Conservation (phyloP, 2,797 vertebrate genomes). For the Cheirogaleus major region DNA sequence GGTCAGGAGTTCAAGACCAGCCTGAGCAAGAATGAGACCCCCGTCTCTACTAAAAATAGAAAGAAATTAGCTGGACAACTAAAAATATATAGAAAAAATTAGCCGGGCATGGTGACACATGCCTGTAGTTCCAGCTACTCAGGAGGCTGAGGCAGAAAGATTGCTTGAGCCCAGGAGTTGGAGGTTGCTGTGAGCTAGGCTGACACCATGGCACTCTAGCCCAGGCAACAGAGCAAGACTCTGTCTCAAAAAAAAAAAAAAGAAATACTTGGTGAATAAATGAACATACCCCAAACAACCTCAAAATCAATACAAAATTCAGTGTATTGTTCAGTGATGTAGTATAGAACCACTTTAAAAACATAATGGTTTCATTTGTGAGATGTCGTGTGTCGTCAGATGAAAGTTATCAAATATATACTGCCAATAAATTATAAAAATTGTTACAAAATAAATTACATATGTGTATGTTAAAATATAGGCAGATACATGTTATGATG, state of each 20-base stretch:
- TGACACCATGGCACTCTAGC: too few species aligned
- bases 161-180: too few species aligned
- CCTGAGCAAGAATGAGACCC: too few species aligned
- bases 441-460: not conserved
- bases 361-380: constrained; percentile 14
- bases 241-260: not conserved
- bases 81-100: too few species aligned
- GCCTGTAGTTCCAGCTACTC: too few species aligned
- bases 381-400: not conserved
- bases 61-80: too few species aligned
- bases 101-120: too few species aligned
- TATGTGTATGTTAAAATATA: not conserved
- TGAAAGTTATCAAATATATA: not conserved
- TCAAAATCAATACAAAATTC: constrained; percentile 20
- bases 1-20: too few species aligned
- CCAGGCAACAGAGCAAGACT: too few species aligned
- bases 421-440: not conserved
- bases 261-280: constrained; percentile 1
- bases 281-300: not conserved
- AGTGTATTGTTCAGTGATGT: not conserved
- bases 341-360: not conserved
- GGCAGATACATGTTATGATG: not conserved
- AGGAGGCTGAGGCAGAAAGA: too few species aligned
- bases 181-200: too few species aligned
- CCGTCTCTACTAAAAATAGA: too few species aligned